Base-by-base conservation (phyloP, 1,140 invertebrate species). In the Artemia franciscana region DNA sequence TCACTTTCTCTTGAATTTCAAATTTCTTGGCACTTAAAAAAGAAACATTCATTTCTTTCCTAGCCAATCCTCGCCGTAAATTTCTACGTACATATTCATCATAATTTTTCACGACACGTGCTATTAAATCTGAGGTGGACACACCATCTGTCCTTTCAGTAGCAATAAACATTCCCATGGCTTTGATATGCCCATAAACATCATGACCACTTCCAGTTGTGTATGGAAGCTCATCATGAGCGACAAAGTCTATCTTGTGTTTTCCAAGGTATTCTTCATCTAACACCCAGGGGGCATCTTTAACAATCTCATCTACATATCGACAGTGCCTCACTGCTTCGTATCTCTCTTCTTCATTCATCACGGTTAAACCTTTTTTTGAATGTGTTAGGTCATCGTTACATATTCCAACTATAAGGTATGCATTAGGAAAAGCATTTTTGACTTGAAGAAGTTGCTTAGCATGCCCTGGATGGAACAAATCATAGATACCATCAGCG, bases 241-340 rank as follows among this genome's bases (percentile, higher is more conserved):
- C 96, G 56, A 99, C 89, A 79, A 99, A 98, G 74, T 99, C 96
- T 68, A 99, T 84, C 74, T 99, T 99, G 73, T 98, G 84, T 65
- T 85, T 80, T 65, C 80, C 78, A 5, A 99, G 76, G 73, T 93
- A 99, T 57, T 87, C 88, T 68, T 97, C 90, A 69, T 86, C 84
- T 15, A 92, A 74, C 67, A 86, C 83, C 95, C 95, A 99, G 0
- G 96, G 96, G 7, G 94, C 92, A 75, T 94, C 86, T 64, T 82
- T 76, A 0, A 97, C 82, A 26, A 99, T 84, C 80, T 99, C 96
- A 77, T 99, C 96, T 4, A 99, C 95, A 74, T 99, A 99, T 69
- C 96, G 83, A 76, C 96, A 99, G 78, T 99, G 96, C 65, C 91
- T 77, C 1, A 99, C 84, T 5, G 87, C 91, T 73, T 98, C 94